Evolutionary conservation across 2,113 vertebrate species (phyloP), one percentile per base, ranked within the genome.

Genomic region (Chionis minor): DNA sequence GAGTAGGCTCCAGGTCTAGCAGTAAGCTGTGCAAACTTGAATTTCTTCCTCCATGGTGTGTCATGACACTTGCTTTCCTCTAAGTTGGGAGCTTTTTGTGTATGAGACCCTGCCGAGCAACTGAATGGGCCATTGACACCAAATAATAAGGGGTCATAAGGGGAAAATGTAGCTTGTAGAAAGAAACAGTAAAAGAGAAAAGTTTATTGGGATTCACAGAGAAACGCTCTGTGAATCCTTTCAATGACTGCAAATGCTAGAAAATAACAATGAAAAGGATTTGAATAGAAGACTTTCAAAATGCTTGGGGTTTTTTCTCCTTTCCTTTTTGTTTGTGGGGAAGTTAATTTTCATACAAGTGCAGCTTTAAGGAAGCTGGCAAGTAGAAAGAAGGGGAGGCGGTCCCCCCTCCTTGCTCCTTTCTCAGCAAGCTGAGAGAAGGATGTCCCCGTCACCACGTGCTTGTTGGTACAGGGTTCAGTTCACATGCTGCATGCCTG

Each of bases 101-200:
- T 30, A 18, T 74, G 49, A 27, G 49, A 23, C 30, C 1, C 0
- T 81, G 47, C 61, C 67, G 80, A 58, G 56, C 28, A 40, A 0
- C 24, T 47, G 0, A 40, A 6, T 20, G 44, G 66, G 56, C 30
- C 4, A 0, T 17, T 44, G 38, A 33, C 8, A 17, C 51, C 80
- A 92, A 62, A 62, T 51, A 74, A 19, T 51, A 61, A 86, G 45
- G 21, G 44, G 20, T 51, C 23, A 9, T 38, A 55, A 66, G 23
- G 45, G 66, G 22, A 70, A 91, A 62, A 65, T 20, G 8, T 15
- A 84, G 17, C 15, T 56, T 94, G 24, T 85, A 49, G 61, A 33
- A 63, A 83, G 45, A 86, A 80, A 19, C 8, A 58, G 49, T 23
- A 38, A 40, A 86, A 75, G 38, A 78, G 44, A 44, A 63, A 69